Evolutionary conservation across 2,888 invertebrate species (phyloP).

Genomic region (Drosophila neotestacea): DNA sequence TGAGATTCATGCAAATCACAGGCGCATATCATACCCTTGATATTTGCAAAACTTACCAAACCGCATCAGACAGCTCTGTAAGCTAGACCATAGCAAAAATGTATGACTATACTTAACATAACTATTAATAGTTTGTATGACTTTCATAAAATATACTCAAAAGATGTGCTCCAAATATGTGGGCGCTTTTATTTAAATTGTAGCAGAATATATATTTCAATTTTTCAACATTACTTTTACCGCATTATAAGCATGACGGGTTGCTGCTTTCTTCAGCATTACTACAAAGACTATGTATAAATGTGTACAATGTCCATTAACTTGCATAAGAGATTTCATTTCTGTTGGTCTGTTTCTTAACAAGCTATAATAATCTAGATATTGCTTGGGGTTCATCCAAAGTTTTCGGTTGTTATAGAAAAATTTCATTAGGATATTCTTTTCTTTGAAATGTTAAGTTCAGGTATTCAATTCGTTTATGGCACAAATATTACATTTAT

Average conservation of each 20-base stretch:
- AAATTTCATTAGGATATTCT: conserved; percentile 7
- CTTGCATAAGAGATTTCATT: conserved; percentile 17
- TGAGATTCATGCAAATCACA: conserved; percentile 57
- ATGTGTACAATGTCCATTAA: conserved; percentile 23
- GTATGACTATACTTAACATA: background rate
- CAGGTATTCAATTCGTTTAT: conserved; percentile 60
- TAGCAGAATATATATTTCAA: conserved; percentile 74
- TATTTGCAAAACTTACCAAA: conserved; percentile 34
- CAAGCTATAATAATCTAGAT: conserved; percentile 8
- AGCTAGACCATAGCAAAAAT: conserved; percentile 41
- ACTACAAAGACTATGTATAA: conserved; percentile 51
- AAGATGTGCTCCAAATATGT: conserved; percentile 41
- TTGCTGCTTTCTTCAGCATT: conserved; percentile 24
- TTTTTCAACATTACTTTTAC: conserved; percentile 49
- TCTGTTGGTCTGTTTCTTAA: conserved; percentile 41
- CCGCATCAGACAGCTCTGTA: conserved; percentile 41
- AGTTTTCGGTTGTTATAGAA: background rate
- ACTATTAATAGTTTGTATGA: conserved; percentile 22
- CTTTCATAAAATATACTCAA: conserved; percentile 29
- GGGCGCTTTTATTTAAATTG: conserved; percentile 61
- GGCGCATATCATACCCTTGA: conserved; percentile 30
- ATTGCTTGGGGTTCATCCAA: conserved; percentile 8
- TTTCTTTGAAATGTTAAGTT: conserved; percentile 32
- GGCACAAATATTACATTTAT: conserved; percentile 43
- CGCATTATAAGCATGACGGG: conserved; percentile 21